These are phyloP conservation scores for Solea senegalensis DNA, from an alignment of 2,113 vertebrate genomes.

Conservation along the genomic window DNA sequence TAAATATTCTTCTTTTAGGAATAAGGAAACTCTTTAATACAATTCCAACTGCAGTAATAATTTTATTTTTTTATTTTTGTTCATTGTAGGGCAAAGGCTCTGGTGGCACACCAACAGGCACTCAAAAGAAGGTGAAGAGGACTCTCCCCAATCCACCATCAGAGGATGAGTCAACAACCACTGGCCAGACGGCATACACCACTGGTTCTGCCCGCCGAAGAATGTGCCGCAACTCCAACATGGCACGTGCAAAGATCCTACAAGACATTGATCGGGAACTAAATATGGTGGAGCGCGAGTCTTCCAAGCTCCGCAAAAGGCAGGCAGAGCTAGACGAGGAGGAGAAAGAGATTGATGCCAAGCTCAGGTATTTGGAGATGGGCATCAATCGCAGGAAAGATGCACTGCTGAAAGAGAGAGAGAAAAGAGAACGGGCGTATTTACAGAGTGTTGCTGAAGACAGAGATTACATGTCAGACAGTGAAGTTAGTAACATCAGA, in stretches of 20 bases:
- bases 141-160: conserved; percentile 97
- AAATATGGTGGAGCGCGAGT: conserved; percentile 95
- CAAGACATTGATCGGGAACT: conserved; percentile 98
- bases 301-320: conserved; percentile 96
- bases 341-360: conserved; percentile 99
- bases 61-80: background rate
- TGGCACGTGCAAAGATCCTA: conserved; percentile 98
- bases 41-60: background rate
- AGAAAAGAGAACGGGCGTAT: conserved; percentile 96
- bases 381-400: conserved; percentile 98
- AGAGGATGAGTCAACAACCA: conserved; percentile 86
- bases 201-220: conserved; percentile 91
- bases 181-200: conserved; percentile 84
- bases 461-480: conserved; percentile 98
- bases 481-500: conserved; percentile 93
- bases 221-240: conserved; percentile 94
- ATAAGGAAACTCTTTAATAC: background rate
- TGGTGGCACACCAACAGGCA: conserved; percentile 84
- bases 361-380: conserved; percentile 96
- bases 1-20: no score
- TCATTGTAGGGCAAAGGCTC: conserved; percentile 85
- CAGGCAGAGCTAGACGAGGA: conserved; percentile 98
- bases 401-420: conserved; percentile 92
- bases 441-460: conserved; percentile 98
- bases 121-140: conserved; percentile 97